Percentiles rank a stretch among this genome's conserved stretches.
These are phyloP conservation scores for Drosophila lacicola DNA, from an alignment of 2,888 invertebrate species.

Conservation along the genomic window DNA sequence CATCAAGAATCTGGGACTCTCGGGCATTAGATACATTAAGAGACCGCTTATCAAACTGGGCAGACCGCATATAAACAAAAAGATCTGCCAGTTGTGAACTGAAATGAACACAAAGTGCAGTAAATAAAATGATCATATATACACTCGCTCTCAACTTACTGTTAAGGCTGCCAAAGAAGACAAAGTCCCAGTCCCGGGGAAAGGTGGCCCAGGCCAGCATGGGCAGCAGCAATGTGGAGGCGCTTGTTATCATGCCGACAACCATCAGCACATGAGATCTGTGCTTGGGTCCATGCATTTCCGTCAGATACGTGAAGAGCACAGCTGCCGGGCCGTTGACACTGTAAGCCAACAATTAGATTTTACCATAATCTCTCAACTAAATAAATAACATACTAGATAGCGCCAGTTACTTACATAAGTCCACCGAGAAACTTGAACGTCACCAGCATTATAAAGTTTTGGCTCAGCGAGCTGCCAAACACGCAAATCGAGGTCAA, in stretches of 20 bases:
- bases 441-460: constrained; percentile 88
- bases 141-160: constrained; percentile 68
- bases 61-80: constrained; percentile 86
- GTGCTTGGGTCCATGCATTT: constrained; percentile 89
- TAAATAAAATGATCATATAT: not conserved
- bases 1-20: constrained; percentile 83
- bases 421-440: constrained; percentile 91
- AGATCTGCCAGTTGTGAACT: constrained; percentile 84
- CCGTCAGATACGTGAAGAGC: constrained; percentile 90
- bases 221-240: constrained; percentile 88
- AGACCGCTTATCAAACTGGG: constrained; percentile 89
- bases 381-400: not conserved
- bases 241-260: constrained; percentile 88
- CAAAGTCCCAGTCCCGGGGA: constrained; percentile 87
- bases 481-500: constrained; percentile 88
- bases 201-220: constrained; percentile 91
- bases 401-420: constrained; percentile 87
- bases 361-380: not conserved
- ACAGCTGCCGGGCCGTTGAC: constrained; percentile 91
- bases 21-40: constrained; percentile 86
- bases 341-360: constrained; percentile 80
- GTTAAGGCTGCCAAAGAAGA: constrained; percentile 84
- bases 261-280: constrained; percentile 89
- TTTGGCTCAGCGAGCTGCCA: constrained; percentile 88
- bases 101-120: not conserved